Evolutionary conservation across 2,113 vertebrate species (phyloP).

Genomic region (Euleptes europaea): DNA sequence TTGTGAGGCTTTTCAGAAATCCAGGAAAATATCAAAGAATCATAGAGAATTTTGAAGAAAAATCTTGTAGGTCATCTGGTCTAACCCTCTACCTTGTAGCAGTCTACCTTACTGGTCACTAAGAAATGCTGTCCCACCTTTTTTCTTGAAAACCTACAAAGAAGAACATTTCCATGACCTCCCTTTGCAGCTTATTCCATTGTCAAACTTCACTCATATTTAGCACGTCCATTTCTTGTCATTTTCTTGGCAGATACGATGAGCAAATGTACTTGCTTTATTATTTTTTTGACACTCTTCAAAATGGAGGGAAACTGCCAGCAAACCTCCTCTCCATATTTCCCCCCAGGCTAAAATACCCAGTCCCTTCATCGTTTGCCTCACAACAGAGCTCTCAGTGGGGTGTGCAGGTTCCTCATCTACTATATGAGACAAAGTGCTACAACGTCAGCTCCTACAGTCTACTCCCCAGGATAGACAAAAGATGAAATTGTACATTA

Average conservation of each 20-base stretch:
- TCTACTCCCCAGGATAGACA: not conserved
- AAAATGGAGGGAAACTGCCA: not conserved
- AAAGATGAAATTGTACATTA: not conserved
- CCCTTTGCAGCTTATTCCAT: not conserved
- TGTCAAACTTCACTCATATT: not conserved
- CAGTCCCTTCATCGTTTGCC: not conserved
- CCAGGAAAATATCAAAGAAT: not conserved
- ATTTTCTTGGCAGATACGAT: not conserved
- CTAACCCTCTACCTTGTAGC: not conserved
- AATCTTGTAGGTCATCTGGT: not conserved
- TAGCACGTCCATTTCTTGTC: not conserved
- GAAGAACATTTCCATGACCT: not conserved
- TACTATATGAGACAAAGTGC: not conserved
- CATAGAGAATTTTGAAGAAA: not conserved
- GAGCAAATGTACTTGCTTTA: not conserved
- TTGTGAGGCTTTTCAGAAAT: not conserved
- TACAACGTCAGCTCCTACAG: too few species aligned
- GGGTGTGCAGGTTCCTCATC: not conserved
- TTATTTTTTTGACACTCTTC: not conserved
- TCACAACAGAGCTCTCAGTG: not conserved
- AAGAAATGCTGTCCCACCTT: not conserved
- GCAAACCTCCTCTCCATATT: not conserved
- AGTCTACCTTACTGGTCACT: not conserved
- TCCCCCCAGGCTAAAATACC: not conserved
- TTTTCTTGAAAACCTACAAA: not conserved